Evolutionary conservation across 2,888 invertebrate species (phyloP).

Genomic region (Poecilobothrus nobilitatus): DNA sequence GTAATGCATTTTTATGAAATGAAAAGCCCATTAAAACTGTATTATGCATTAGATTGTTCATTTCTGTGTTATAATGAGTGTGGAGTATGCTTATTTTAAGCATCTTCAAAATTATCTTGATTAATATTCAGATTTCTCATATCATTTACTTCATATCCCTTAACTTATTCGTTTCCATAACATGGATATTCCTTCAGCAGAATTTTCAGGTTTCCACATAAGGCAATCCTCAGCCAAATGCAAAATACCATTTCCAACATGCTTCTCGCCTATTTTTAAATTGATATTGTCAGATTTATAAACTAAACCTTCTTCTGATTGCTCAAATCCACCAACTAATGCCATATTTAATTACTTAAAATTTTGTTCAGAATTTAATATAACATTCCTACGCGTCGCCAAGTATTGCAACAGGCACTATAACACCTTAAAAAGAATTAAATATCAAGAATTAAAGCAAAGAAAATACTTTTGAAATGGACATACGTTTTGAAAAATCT

Average conservation of each 20-base stretch:
- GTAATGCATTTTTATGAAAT: too few species aligned
- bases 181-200: slow-evolving; percentile 38
- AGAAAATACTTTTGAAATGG: too few species aligned
- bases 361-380: neutral
- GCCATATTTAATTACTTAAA: slow-evolving; percentile 29
- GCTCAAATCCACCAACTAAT: slow-evolving; percentile 34
- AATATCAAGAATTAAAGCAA: too few species aligned
- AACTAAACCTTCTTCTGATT: slow-evolving; percentile 36
- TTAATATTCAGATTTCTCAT: slow-evolving; percentile 40
- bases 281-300: slow-evolving; percentile 36
- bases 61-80: too few species aligned
- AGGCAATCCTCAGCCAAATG: slow-evolving; percentile 40
- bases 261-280: slow-evolving; percentile 36
- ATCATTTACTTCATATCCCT: slow-evolving; percentile 29
- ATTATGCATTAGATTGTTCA: too few species aligned
- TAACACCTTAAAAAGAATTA: too few species aligned
- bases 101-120: slow-evolving; percentile 41
- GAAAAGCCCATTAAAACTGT: too few species aligned
- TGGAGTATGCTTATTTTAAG: slow-evolving; percentile 18
- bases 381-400: too few species aligned
- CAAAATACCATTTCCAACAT: slow-evolving; percentile 35
- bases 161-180: slow-evolving; percentile 39
- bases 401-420: too few species aligned
- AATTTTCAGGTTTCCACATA: slow-evolving; percentile 35
- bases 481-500: too few species aligned